Base-by-base conservation (phyloP, 2,113 vertebrate genomes). In the Perca fluviatilis region DNA sequence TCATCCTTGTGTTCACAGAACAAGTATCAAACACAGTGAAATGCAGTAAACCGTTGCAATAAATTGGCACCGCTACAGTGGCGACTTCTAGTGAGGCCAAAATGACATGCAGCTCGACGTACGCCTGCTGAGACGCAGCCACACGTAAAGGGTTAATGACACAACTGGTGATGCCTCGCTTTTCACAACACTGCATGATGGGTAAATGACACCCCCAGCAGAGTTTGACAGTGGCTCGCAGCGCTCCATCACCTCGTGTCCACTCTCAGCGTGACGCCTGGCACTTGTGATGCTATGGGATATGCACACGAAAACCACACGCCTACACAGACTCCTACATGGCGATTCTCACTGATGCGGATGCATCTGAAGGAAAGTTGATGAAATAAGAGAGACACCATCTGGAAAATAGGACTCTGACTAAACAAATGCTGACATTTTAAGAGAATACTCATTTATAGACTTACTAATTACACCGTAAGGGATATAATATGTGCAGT, bases 151-250 rank as follows among this genome's bases (percentile, higher is more conserved):
- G 77, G 82, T 88, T 89, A 88, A 93, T 50, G 51, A 89, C 85
- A 79, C 25, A 3, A 56, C 84, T 6, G 79, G 72, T 14, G 85
- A 63, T 57, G 82, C 68, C 65, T 82, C 43, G 61, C 79, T 77
- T 79, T 86, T 80, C 84, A 50, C 80, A 57, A 71, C 86, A 8
- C 78, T 56, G 89, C 77, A 23, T 68, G 74, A 69, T 77, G 85
- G 87, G 75, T 57, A 86, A 90, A 86, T 18, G 78, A 87, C 67
- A 40, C 73, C 78, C 80, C 89, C 90, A 27, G 43, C 33, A 0
- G 90, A 63, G 88, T 86, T 5, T 91, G 88, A 92, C 89, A 89
- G 87, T 40, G 74, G 66, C 87, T 87, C 19, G 74, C 78, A 64
- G 89, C 69, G 73, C 61, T 80, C 82, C 82, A 33, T 90, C 88